Base-by-base conservation (phyloP, 2,797 vertebrate species). In the Esox masquinongy region DNA sequence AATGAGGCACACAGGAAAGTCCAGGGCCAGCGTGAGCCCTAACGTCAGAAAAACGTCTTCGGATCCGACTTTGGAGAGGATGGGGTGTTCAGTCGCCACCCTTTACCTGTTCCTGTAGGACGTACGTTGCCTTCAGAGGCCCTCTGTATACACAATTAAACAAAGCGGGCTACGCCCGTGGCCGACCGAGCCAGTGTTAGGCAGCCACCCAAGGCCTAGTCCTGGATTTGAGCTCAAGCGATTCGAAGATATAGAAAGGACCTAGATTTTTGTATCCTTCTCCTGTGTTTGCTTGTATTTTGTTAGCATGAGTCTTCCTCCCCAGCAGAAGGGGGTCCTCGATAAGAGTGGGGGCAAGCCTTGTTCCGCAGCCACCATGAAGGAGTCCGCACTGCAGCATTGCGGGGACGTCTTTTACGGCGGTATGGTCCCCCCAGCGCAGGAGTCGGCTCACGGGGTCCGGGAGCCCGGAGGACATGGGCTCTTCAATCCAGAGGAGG, bases 261-360 rank as follows among this genome's bases (percentile, higher is more conserved):
- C 75, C 53, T 59, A 2, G 39, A 61, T 59, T 68, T 47, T n/a
- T n/a, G 22, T 70, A 53, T 31, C 53, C 47, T 15, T 19, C 79
- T 64, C 26, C 17, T 24, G 1, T 14, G 50, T 31, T 56, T 74
- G 64, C 43, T 68, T 49, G 70, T n/a, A 74, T 73, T 77, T 68
- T 75, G 76, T n/a, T 47, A 39, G 77, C 70, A 98, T 98, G 97
- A 98, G 96, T 95, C 94, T 96, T 88, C 97, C 96, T 87, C 92
- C 97, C 91, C 96, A 96, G 84, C 93, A 94, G 72, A 95, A 95
- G 92, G 94, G 94, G 83, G 95, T 92, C 86, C 88, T 90, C 84
- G 96, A 96, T 88, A 95, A 96, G 88, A 82, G 91, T 68, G 92
- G n/a, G 56, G 22, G 91, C 63, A 98, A 98, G 80, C 94, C 92